Base-by-base conservation (phyloP, 2,888 invertebrate genomes). In the Hydrotaea diabolus region DNA sequence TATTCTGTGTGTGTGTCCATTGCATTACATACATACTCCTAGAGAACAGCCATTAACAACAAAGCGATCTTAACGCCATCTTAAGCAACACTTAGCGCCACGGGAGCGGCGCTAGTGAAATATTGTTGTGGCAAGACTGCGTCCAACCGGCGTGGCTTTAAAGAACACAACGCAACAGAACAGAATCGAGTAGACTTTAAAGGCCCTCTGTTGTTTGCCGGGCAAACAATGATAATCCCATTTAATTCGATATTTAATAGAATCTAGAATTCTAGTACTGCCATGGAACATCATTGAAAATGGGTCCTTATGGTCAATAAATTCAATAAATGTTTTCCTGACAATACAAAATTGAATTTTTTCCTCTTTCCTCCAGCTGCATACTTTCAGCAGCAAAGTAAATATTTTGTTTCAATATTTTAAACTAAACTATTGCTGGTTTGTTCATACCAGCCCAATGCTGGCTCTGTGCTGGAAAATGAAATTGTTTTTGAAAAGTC, bases 1-100 rank as follows among this genome's bases (percentile, higher is more conserved):
- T 53, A 69, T 21, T 21, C 21, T 21, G 39, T 39, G 9, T 9
- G 39, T 39, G 13, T 39, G 9, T 39, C 80, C 43, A 13, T 39
- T n/a, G n/a, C n/a, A n/a, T n/a, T n/a, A 39, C 13, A 11, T 39
- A 39, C 39, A 3, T 39, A 39, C 39, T 39, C 11, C 8, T 39
- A 13, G 39, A 11, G 13, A 39, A 74, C 79, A 82, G 59, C 79
- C 73, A 82, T 85, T 85, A 85, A 82, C 85, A 79, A 85, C 85
- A 82, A 85, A 82, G 79, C 82, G 85, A 85, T 79, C 82, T 82
- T 82, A 85, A 85, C 79, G 85, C 81, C 85, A 85, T 85, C 85
- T 85, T 82, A 82, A 82, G 69, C 85, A 85, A 82, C 85, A 85
- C 82, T 85, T 85, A 79, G 77, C 79, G 79, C 43, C 69, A 46